Evolutionary conservation across 2,113 vertebrate species (phyloP).

Genomic region (Myrmecobius fasciatus): DNA sequence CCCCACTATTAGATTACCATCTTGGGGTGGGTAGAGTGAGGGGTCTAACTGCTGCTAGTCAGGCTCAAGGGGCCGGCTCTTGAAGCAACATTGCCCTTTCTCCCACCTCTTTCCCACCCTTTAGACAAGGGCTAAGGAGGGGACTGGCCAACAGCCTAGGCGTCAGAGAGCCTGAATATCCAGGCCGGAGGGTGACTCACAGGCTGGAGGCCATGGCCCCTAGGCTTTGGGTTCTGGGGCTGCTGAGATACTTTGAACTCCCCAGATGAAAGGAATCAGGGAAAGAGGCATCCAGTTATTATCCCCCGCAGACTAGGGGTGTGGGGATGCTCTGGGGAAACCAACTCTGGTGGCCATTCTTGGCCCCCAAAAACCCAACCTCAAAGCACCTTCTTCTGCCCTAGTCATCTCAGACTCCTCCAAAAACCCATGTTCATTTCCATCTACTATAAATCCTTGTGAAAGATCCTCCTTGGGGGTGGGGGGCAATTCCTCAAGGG

Average conservation of each 20-base stretch:
- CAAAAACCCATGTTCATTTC: neutral
- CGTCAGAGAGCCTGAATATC: conserved; percentile 43
- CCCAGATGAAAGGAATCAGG: conserved; percentile 69
- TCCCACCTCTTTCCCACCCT: neutral
- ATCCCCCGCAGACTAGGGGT: conserved; percentile 32
- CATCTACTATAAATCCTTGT: neutral
- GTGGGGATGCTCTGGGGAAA: conserved; percentile 61
- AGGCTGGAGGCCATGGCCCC: conserved; percentile 23
- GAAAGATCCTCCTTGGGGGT: too few relatives aligned
- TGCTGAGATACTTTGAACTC: conserved; percentile 71
- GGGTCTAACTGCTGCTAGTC: too few relatives aligned
- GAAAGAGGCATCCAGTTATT: conserved; percentile 66
- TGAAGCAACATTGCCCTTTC: conserved; percentile 20
- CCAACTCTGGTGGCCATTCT: neutral
- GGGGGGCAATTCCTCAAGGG: neutral
- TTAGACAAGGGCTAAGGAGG: neutral
- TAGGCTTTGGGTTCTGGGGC: conserved; percentile 70
- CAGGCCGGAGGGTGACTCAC: conserved; percentile 62
- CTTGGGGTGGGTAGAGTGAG: too few relatives aligned
- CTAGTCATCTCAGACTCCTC: neutral
- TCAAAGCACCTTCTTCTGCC: neutral
- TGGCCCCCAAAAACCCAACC: neutral
- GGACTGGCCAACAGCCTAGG: conserved; percentile 33
- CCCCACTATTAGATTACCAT: neutral
- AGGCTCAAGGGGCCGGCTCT: neutral